Conservation (phyloP, 2,888 invertebrate species). For the Ophioninae sp. region DNA sequence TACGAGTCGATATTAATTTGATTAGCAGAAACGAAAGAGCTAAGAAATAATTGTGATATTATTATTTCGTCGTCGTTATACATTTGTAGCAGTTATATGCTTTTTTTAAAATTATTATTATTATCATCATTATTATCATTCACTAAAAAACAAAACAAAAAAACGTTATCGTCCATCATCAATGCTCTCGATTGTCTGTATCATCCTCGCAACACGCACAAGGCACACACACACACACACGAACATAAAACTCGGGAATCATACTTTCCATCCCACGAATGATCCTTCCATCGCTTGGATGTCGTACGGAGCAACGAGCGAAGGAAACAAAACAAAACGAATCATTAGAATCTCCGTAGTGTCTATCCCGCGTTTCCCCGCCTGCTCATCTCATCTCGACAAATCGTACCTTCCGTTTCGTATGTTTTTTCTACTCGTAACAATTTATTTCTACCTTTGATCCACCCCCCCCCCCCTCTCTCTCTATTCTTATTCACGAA, state of each 20-base stretch:
- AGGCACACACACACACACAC: not conserved
- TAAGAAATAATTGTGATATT: not conserved
- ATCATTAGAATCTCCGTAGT: slow-evolving; percentile 29
- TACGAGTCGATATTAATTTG: not conserved
- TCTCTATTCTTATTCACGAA: not conserved
- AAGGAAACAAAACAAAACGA: slow-evolving; percentile 10
- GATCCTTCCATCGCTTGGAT: not conserved
- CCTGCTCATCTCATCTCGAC: slow-evolving; percentile 46
- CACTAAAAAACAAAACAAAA: not conserved
- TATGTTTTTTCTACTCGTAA: not conserved
- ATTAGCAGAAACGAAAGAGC: not conserved
- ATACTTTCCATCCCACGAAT: not conserved
- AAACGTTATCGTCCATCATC: not conserved
- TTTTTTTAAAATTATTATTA: not conserved
- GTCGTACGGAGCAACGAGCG: not conserved
- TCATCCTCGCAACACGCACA: not conserved
- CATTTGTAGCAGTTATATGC: not conserved
- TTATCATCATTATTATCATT: not conserved
- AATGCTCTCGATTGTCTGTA: not conserved
- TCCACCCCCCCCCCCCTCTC: not conserved
- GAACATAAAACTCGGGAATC: not conserved
- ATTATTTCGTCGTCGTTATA: not conserved
- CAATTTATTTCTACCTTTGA: not conserved
- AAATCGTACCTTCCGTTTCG: not conserved
- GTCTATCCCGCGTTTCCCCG: slow-evolving; percentile 27